These are phyloP conservation scores for Myiothlypis coronata DNA, from an alignment of 2,797 vertebrate genomes.

Conservation along the genomic window DNA sequence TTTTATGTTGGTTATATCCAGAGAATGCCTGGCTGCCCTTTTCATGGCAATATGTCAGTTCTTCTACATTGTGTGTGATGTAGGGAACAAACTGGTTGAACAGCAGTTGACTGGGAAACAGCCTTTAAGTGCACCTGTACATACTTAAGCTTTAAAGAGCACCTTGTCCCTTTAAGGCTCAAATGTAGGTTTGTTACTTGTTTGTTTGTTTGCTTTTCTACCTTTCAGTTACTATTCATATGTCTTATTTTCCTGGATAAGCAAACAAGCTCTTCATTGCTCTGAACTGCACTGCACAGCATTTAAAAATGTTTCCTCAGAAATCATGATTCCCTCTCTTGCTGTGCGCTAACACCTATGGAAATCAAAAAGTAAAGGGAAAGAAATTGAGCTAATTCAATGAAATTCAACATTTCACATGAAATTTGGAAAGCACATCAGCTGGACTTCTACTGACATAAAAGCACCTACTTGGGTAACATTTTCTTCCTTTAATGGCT, in stretches of 20 bases:
- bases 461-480: background rate
- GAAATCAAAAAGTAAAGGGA: background rate
- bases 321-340: background rate
- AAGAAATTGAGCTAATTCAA: background rate
- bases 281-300: background rate
- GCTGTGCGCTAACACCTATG: accelerated
- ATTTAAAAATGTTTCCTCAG: background rate
- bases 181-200: background rate
- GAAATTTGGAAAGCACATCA: background rate
- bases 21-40: background rate
- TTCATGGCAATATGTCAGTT: background rate
- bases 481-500: background rate
- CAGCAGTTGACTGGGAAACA: background rate
- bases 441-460: background rate
- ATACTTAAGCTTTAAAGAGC: background rate
- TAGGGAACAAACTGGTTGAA: background rate
- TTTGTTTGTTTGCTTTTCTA: background rate
- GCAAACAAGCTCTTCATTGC: background rate
- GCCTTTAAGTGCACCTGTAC: background rate
- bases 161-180: background rate
- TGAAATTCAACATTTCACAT: background rate
- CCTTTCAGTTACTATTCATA: background rate
- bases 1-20: background rate
- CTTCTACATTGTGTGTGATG: background rate
- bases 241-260: background rate